phyloP scores from a whole-genome alignment of 92 coral and sea anemone species.

The Hydrozoanthus gracilis region DNA sequence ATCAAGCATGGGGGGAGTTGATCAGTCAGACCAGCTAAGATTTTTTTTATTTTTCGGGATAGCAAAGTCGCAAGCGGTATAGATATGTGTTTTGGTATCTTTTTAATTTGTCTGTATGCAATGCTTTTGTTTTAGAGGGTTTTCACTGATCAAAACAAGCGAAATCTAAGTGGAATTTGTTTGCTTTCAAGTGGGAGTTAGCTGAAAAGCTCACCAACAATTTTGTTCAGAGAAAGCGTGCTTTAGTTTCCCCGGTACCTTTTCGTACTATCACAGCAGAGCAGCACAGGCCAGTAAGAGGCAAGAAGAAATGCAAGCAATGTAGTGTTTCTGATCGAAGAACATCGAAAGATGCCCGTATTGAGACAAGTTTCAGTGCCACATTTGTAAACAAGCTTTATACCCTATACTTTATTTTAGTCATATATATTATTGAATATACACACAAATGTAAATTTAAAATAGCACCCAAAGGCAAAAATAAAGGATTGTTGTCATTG shows the following conservation, averaged over 20 bases:
- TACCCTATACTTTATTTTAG: neutral
- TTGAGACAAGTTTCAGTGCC: constrained; percentile 46
- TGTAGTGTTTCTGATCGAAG: constrained; percentile 31
- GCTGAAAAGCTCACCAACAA: constrained; percentile 40
- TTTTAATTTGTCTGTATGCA: constrained; percentile 37
- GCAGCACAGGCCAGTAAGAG: constrained; percentile 36
- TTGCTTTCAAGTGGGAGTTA: constrained; percentile 37
- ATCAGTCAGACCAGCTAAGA: constrained; percentile 5
- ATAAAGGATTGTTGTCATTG: too few species aligned
- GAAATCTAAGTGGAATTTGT: constrained; percentile 6
- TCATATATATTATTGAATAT: too few species aligned
- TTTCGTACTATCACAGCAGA: constrained; percentile 27
- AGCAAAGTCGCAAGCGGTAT: constrained; percentile 3
- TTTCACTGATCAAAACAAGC: neutral
- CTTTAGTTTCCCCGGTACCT: neutral
- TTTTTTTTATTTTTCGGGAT: constrained; percentile 3
- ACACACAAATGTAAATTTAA: too few species aligned
- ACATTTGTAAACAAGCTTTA: constrained; percentile 39
- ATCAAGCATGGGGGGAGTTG: constrained; percentile 8
- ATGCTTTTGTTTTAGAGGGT: constrained; percentile 23
- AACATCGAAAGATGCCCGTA: constrained; percentile 38
- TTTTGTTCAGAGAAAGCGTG: constrained; percentile 23
- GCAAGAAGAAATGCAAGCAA: constrained; percentile 41
- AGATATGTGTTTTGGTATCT: constrained; percentile 38
- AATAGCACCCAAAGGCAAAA: too few species aligned